Evolutionary conservation across 2,113 vertebrate species (phyloP).

Genomic region (Brachypteracias leptosomus): DNA sequence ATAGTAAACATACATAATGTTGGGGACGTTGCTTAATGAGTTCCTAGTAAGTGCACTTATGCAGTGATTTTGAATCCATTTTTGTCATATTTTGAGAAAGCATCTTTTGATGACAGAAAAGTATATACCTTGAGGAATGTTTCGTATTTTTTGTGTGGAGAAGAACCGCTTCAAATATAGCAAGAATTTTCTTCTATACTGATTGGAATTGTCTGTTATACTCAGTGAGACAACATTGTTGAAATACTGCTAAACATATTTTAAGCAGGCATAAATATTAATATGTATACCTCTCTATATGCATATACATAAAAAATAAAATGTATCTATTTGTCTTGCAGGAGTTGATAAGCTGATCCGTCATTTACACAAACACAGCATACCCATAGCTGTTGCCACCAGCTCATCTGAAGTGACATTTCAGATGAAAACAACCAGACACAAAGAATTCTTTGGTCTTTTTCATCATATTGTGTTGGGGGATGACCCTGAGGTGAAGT

Average conservation of each 20-base stretch:
- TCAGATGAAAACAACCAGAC: conserved; percentile 79
- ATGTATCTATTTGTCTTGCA: conserved; percentile 28
- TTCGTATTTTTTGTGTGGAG: neutral
- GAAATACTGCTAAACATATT: neutral
- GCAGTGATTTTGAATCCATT: neutral
- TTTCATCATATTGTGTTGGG: conserved; percentile 88
- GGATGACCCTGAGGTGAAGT: conserved; percentile 85
- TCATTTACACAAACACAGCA: conserved; percentile 77
- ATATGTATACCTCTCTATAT: neutral
- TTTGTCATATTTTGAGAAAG: neutral
- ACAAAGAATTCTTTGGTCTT: conserved; percentile 81
- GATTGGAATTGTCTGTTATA: neutral
- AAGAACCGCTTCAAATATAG: neutral
- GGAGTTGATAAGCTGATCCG: conserved; percentile 83
- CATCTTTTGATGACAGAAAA: neutral
- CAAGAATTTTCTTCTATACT: neutral
- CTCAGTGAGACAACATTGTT: neutral
- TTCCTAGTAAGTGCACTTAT: neutral
- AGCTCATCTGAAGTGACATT: conserved; percentile 81
- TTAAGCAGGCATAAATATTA: neutral
- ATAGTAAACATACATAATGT: neutral
- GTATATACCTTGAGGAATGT: neutral
- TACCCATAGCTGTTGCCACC: conserved; percentile 88
- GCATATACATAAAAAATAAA: neutral
- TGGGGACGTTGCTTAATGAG: neutral